These are phyloP conservation scores for Drymonia ruficornis DNA, from an alignment of 2,888 invertebrate species.

Conservation along the genomic window DNA sequence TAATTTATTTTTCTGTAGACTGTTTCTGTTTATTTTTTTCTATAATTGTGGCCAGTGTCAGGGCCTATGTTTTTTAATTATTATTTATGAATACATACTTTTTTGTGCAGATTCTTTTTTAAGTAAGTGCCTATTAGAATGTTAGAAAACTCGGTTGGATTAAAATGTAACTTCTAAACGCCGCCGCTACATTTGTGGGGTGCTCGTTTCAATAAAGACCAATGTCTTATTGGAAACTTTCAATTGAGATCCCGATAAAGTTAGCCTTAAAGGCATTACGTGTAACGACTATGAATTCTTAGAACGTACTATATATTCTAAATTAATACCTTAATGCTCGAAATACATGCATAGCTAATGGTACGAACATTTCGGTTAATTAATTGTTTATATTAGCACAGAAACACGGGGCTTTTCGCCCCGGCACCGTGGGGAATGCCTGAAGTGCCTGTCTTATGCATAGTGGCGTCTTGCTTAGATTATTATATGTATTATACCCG, in stretches of 20 bases:
- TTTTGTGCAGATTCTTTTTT: too few relatives aligned
- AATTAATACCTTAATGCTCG: too few relatives aligned
- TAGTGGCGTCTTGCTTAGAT: too few relatives aligned
- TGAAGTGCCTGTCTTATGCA: too few relatives aligned
- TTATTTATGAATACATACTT: too few relatives aligned
- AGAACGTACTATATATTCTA: too few relatives aligned
- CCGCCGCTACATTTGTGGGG: conserved; percentile 38
- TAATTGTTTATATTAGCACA: conserved; percentile 51
- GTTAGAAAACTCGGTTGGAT: conserved; percentile 41
- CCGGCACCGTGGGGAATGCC: too few relatives aligned
- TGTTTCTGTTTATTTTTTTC: too few relatives aligned
- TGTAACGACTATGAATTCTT: conserved; percentile 24
- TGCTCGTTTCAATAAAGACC: conserved; percentile 37
- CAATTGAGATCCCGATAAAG: conserved; percentile 29
- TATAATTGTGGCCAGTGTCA: too few relatives aligned
- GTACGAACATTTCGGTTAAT: conserved; percentile 48
- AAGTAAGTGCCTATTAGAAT: background rate
- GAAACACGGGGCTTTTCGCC: conserved; percentile 9
- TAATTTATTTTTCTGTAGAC: too few relatives aligned
- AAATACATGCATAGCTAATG: conserved; percentile 37
- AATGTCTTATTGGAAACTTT: conserved; percentile 43
- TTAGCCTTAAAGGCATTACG: conserved; percentile 25
- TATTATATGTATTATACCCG: too few relatives aligned
- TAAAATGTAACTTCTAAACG: conserved; percentile 44
- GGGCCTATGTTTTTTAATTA: too few relatives aligned